A percentile compares a stretch with the other conserved stretches of the same genome.
Conservation (phyloP, 2,888 invertebrate genomes). For the Drosophila greeni region DNA sequence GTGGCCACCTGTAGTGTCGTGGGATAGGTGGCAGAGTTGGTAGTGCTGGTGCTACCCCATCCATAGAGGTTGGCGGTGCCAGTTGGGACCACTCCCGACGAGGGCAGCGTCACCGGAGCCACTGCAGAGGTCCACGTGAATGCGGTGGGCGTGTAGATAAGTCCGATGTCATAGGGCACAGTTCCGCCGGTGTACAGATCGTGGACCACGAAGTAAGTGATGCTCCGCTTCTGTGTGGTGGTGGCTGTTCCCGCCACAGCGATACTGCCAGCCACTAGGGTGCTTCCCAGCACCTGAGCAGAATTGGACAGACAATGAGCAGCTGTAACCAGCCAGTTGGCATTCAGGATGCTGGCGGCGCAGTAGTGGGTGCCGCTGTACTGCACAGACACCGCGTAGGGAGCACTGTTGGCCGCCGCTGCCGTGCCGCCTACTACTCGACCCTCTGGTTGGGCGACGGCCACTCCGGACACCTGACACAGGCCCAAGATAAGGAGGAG, state of each 20-base stretch:
- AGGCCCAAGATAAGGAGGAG: constrained; percentile 38
- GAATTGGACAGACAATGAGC: constrained; percentile 74
- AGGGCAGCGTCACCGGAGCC: constrained; percentile 63
- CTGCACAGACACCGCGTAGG: constrained; percentile 76
- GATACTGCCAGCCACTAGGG: constrained; percentile 73
- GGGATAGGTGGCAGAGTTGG: constrained; percentile 63
- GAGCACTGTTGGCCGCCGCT: constrained; percentile 69
- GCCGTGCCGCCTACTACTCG: constrained; percentile 71
- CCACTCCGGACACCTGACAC: constrained; percentile 44
- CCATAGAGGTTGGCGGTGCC: constrained; percentile 74
- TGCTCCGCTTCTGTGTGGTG: constrained; percentile 67
- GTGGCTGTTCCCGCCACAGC: constrained; percentile 65
- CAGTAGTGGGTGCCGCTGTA: constrained; percentile 70
- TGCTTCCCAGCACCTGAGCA: constrained; percentile 62
- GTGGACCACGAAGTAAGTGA: constrained; percentile 67
- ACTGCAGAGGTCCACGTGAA: constrained; percentile 73
- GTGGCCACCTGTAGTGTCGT: constrained; percentile 69
- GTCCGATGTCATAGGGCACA: constrained; percentile 76
- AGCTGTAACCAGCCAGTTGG: constrained; percentile 76
- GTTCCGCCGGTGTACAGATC: constrained; percentile 74
- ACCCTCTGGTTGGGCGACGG: constrained; percentile 44
- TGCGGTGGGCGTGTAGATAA: constrained; percentile 70
- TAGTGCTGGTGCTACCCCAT: constrained; percentile 76
- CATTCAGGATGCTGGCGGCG: constrained; percentile 73
- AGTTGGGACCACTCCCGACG: constrained; percentile 50